Evolutionary conservation across 2,888 invertebrate species (phyloP).

Genomic region (Rhagophthalmus giganteus): DNA sequence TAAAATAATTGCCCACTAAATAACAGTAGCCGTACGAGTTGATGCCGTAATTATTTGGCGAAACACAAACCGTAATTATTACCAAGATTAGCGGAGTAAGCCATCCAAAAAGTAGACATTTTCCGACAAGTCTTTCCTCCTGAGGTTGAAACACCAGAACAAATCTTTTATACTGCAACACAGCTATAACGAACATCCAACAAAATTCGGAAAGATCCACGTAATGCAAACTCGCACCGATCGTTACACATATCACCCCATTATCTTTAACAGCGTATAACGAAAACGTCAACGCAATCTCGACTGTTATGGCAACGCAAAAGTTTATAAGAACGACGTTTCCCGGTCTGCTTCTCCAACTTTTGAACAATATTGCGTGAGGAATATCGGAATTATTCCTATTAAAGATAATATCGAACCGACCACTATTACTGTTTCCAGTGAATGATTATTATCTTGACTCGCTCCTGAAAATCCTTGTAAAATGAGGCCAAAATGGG

Average conservation of each 20-base stretch:
- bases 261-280: constrained; percentile 50
- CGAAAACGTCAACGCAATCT: constrained; percentile 53
- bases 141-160: constrained; percentile 64
- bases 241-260: constrained; percentile 57
- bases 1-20: constrained; percentile 57
- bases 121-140: constrained; percentile 61
- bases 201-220: constrained; percentile 66
- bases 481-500: constrained; percentile 60
- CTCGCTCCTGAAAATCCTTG: constrained; percentile 33
- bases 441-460: constrained; percentile 43
- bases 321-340: constrained; percentile 62
- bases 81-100: constrained; percentile 59
- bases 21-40: constrained; percentile 56
- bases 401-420: constrained; percentile 58
- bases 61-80: constrained; percentile 40
- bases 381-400: constrained; percentile 55
- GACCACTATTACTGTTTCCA: constrained; percentile 55
- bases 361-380: constrained; percentile 60
- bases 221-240: constrained; percentile 64
- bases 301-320: constrained; percentile 55
- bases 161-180: constrained; percentile 64
- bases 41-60: constrained; percentile 29
- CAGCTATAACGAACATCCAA: constrained; percentile 70
- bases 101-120: constrained; percentile 65
- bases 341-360: constrained; percentile 63